Conservation (phyloP, 2,797 vertebrate genomes). For the Staurois parvus region DNA sequence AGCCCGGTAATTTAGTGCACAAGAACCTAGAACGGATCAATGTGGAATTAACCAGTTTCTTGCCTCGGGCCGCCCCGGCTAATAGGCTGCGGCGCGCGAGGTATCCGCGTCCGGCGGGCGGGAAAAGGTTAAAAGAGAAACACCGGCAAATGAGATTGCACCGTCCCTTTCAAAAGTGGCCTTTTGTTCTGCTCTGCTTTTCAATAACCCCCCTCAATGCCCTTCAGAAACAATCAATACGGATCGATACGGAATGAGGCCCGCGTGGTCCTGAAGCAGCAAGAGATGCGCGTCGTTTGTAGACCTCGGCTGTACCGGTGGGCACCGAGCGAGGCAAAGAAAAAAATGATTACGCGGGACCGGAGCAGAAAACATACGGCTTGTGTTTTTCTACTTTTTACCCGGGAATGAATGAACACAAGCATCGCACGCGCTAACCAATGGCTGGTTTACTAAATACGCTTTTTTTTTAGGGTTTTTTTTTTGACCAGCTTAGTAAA, state of each 20-base stretch:
- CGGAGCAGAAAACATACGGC: neutral
- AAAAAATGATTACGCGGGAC: constrained; percentile 5
- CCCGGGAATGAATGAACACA: neutral
- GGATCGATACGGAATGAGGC: constrained; percentile 42
- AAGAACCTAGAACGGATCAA: constrained; percentile 53
- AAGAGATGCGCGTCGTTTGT: constrained; percentile 21
- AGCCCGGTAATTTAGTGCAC: constrained; percentile 56
- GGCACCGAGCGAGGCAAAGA: constrained; percentile 13
- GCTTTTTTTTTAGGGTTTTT: too few species aligned
- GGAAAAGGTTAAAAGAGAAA: constrained; percentile 12
- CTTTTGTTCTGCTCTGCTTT: constrained; percentile 50
- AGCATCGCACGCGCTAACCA: neutral
- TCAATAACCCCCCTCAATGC: constrained; percentile 59
- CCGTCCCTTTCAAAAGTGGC: constrained; percentile 48
- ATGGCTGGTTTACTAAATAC: neutral
- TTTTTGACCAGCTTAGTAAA: too few species aligned
- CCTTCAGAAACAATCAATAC: constrained; percentile 60
- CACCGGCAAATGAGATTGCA: constrained; percentile 29
- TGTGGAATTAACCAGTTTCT: constrained; percentile 44
- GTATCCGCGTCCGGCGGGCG: neutral
- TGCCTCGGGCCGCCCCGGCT: neutral
- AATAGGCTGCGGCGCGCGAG: too few species aligned
- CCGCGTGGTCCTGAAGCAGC: neutral
- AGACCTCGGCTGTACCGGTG: constrained; percentile 10
- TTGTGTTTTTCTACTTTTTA: constrained; percentile 16